These are phyloP conservation scores for Oopsacas minuta DNA, from an alignment of 37 sponge, comb jelly and placozoan species.

Conservation along the genomic window DNA sequence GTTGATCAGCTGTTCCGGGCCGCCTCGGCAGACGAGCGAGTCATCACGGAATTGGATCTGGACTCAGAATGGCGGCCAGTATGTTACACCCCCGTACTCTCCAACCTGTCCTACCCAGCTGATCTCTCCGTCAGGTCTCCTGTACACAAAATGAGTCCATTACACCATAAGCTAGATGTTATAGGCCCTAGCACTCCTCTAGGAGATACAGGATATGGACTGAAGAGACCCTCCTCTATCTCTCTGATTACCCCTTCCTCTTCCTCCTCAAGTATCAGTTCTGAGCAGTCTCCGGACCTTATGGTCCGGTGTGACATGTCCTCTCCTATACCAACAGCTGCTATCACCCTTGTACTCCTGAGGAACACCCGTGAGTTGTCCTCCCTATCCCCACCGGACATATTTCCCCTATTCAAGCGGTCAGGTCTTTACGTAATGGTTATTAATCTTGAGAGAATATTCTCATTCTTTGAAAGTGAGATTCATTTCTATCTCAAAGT, in stretches of 20 bases:
- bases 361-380: not conserved
- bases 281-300: not conserved
- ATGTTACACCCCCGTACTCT: not conserved
- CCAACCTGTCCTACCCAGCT: not conserved
- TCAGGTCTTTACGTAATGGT: not conserved
- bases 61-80: not conserved
- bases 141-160: not conserved
- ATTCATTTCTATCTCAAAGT: not conserved
- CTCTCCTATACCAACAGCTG: not conserved
- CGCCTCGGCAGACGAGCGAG: not conserved
- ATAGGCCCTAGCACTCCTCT: not conserved
- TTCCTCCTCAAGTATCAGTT: conserved; percentile 3
- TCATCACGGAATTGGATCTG: not conserved
- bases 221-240: not conserved
- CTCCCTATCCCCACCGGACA: not conserved
- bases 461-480: not conserved
- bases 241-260: conserved; percentile 7
- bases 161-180: not conserved
- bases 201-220: not conserved
- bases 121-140: not conserved
- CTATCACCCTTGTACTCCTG: not conserved
- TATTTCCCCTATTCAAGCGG: not conserved
- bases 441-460: not conserved
- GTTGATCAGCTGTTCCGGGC: not conserved
- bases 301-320: not conserved